Base-by-base conservation (phyloP, 2,797 vertebrate genomes). In the Nyctibius grandis region DNA sequence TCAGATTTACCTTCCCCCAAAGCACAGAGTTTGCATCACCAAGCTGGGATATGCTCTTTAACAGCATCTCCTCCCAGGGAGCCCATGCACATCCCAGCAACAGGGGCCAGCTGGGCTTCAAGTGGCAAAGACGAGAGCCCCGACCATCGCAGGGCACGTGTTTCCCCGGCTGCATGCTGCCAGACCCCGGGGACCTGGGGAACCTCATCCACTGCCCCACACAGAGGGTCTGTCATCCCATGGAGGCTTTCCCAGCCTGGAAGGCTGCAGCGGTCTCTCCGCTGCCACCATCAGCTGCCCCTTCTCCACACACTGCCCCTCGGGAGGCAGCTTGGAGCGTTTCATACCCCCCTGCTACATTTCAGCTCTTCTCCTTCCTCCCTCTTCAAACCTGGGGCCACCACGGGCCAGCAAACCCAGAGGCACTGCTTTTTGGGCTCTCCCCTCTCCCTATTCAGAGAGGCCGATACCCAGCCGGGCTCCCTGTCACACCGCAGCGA, bases 61-160 rank as follows among this genome's bases (percentile, higher is more conserved):
- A 3, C 15, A 36, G 70, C 60, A 9, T 12, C 53, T 26, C 61
- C 31, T 17, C 61, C 74, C 15, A 0, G 25, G 18, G 45, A 56
- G 16, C 23, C 1, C 34, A 8, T 0, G 2, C 38, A 31, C 4
- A 1, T 8, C 44, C 21, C 4, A 20, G 81, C 5, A 29, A 65
- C 1, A n/a, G 23, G 33, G 36, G 14, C 19, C 44, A 63, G 61
- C 10, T 2, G 0, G 50, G n/a, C 38, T 85, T 40, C 3, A 1
- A 19, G 51, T 1, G 6, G 18, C 65, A 42, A 18, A 50, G 47
- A 28, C 1, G 6, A 64, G 54, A 84, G 78, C 51, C 34, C 34
- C 64, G 73, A 21, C 18, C 18, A 36, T 1, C 2, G 3, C 50
- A 5, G 15, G 0, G 22, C 20, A 1, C 1, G 9, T 15, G 12